Percentiles rank a stretch among this genome's conserved stretches.
These are phyloP conservation scores for Heteromyza rotundicornis DNA, from an alignment of 2,888 invertebrate species.

Conservation along the genomic window DNA sequence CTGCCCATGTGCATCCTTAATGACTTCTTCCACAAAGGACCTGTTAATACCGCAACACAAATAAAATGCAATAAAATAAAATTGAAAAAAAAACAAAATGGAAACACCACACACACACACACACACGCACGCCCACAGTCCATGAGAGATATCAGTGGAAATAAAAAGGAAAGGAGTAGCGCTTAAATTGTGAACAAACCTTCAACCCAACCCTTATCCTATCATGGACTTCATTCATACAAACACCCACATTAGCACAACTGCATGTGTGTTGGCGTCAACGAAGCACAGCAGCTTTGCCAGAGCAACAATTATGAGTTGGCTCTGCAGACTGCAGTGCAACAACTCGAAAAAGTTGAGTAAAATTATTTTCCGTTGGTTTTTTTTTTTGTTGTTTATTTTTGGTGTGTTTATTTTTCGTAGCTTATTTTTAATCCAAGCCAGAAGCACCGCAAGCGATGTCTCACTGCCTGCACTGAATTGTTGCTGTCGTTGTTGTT, in stretches of 20 bases:
- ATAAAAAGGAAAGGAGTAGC: too few species aligned
- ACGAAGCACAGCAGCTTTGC: not conserved
- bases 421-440: too few species aligned
- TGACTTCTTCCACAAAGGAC: not conserved
- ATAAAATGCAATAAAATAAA: not conserved
- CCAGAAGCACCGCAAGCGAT: too few species aligned
- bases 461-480: not conserved
- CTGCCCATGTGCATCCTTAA: not conserved
- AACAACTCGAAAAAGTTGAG: not conserved
- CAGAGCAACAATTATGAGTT: conserved; percentile 4
- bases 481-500: not conserved
- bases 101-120: not conserved
- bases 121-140: too few species aligned
- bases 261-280: too few species aligned
- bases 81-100: not conserved
- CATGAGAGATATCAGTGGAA: not conserved
- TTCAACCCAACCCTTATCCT: too few species aligned
- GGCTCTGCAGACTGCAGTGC: not conserved
- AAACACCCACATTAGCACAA: not conserved
- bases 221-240: too few species aligned
- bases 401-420: not conserved
- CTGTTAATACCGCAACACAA: not conserved
- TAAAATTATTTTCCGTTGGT: not conserved
- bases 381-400: not conserved
- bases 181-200: too few species aligned